These are phyloP conservation scores for Philaenus spumarius DNA, from an alignment of 1,140 invertebrate genomes.

Conservation along the genomic window DNA sequence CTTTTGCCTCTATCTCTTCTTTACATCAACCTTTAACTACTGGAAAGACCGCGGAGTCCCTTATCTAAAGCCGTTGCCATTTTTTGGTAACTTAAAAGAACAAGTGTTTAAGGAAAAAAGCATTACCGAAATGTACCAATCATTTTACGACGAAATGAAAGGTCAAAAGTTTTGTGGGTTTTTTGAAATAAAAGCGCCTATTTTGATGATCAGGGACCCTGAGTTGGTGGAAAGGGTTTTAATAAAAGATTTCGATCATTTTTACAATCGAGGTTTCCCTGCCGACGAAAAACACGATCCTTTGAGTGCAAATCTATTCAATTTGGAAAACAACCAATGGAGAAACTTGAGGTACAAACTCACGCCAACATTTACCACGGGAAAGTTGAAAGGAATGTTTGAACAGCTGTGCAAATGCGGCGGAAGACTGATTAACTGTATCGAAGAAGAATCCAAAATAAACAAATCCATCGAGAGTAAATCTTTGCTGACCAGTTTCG, in stretches of 20 bases:
- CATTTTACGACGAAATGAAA: conserved; percentile 11
- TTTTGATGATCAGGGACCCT: conserved; percentile 30
- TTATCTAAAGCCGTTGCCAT: conserved; percentile 2
- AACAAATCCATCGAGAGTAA: conserved; percentile 22
- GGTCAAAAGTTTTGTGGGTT: conserved; percentile 20
- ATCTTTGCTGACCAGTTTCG: conserved; percentile 17
- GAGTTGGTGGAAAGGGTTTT: conserved; percentile 31
- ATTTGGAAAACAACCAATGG: conserved; percentile 40
- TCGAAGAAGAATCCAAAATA: conserved; percentile 18
- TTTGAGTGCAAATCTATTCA: conserved; percentile 36
- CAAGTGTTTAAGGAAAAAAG: background rate
- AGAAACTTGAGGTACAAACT: conserved; percentile 35
- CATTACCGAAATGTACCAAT: background rate
- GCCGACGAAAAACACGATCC: conserved; percentile 33
- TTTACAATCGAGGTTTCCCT: conserved; percentile 28
- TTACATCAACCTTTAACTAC: background rate
- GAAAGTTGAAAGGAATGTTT: conserved; percentile 46
- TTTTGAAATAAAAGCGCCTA: conserved; percentile 28
- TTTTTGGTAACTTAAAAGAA: conserved; percentile 14
- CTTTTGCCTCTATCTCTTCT: too few species aligned
- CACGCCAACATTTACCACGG: conserved; percentile 43
- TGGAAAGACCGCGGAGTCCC: conserved; percentile 19
- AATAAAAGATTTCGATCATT: conserved; percentile 30
- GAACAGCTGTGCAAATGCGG: conserved; percentile 34
- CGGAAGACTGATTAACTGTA: conserved; percentile 26